Evolutionary conservation across 2,888 invertebrate species (phyloP), one percentile per base, ranked within the genome.

Genomic region (Andrena bicolor): DNA sequence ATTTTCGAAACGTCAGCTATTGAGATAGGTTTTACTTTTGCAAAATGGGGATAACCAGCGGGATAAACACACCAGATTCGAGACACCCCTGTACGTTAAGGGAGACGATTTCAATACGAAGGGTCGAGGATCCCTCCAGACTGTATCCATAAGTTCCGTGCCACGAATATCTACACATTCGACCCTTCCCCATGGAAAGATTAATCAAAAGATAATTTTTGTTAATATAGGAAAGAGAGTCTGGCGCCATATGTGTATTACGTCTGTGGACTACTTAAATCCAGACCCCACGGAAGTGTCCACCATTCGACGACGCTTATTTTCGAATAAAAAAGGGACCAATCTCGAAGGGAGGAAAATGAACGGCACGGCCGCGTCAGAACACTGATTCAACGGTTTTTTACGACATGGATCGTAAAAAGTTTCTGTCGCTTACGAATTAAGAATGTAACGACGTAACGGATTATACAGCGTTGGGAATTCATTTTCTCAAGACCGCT

Each of bases 131-230:
- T 87, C 87, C 81, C 85, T 80, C 75, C 76, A 41, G 61, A 48
- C 58, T 60, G 48, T 80, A 74, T 72, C 84, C 76, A 77, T 81
- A 77, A 84, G 74, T 65, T 80, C 73, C 76, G 41, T 71, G 82
- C 63, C 66, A 53, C 56, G 66, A 76, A 82, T 81, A 64, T 49
- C 75, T 66, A 56, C 60, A 30, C 77, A 48, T 63, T 41, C 26
- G 26, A 8, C 63, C 48, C 61, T 75, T 72, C 81, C 70, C 65
- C 56, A 13, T 65, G 70, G 61, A 30, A 51, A 88, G 84, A 88
- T 90, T 90, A 90, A 91, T 90, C 86, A 91, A 88, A 90, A 88
- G 86, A 87, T 90, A 88, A 90, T 90, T 89, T 90, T 87, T 86
- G 83, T 85, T 89, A 89, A 90, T 90, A 88, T 86, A 83, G 76